A percentile compares a stretch with the other conserved stretches of the same genome.
These are phyloP conservation scores for Nymphalis c-album DNA, from an alignment of 2,888 invertebrate genomes.

Conservation along the genomic window DNA sequence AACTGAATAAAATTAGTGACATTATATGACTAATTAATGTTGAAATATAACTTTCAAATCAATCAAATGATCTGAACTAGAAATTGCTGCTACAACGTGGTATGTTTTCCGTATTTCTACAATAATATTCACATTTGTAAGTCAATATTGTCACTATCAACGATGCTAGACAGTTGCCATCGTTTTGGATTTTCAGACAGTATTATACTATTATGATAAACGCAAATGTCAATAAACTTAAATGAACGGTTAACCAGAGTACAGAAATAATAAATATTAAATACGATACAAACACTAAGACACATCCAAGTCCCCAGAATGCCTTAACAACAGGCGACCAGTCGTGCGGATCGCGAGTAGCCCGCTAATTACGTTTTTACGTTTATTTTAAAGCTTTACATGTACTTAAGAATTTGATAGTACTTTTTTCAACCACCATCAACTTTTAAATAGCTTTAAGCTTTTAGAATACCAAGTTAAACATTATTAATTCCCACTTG, in stretches of 20 bases:
- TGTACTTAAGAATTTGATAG: background rate
- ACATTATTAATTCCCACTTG: no score
- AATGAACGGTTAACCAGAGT: background rate
- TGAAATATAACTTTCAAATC: background rate
- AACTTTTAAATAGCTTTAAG: background rate
- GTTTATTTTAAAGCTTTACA: slow-evolving; percentile 12
- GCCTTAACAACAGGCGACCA: slow-evolving; percentile 43
- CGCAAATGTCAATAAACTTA: no score
- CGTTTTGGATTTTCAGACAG: background rate
- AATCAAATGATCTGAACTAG: background rate
- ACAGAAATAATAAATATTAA: slow-evolving; percentile 2
- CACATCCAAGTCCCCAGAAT: slow-evolving; percentile 28
- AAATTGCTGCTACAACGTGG: background rate
- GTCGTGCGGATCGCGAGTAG: slow-evolving; percentile 41
- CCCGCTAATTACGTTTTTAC: slow-evolving; percentile 44
- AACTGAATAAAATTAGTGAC: background rate
- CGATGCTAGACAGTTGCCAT: background rate
- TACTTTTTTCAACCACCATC: background rate
- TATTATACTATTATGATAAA: no score
- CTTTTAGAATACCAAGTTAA: no score
- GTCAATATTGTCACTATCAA: background rate
- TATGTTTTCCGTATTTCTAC: background rate
- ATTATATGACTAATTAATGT: background rate
- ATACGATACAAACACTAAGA: slow-evolving; percentile 13
- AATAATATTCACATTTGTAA: background rate